Conservation (phyloP, 2,888 invertebrate species). For the Agonopterix alstromeriana region DNA sequence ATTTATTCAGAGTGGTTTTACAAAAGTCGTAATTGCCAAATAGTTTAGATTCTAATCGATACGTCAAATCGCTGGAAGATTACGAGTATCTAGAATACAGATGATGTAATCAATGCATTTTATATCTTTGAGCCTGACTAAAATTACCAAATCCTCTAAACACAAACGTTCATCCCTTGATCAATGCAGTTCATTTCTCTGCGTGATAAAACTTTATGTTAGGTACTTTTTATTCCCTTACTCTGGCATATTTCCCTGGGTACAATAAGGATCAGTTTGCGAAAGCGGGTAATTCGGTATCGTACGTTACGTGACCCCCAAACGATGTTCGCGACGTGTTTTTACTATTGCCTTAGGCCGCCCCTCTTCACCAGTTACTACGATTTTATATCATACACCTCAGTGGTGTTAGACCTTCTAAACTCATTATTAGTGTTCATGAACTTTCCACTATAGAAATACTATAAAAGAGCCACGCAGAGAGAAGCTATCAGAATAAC, state of each 20-base stretch:
- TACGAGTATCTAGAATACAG: no score
- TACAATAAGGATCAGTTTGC: conserved; percentile 58
- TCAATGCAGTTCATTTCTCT: conserved; percentile 7
- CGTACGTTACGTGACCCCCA: conserved; percentile 61
- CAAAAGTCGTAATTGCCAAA: no score
- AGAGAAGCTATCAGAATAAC: no score
- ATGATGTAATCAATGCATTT: no score
- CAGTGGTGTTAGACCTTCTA: not conserved
- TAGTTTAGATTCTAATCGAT: no score
- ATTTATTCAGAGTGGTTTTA: no score
- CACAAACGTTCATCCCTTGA: conserved; percentile 1
- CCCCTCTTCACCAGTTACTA: conserved; percentile 49
- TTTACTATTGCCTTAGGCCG: conserved; percentile 53
- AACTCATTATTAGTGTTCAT: no score
- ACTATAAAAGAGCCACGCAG: no score
- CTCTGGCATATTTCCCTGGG: conserved; percentile 51
- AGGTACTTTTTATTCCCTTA: conserved; percentile 35
- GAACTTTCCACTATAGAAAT: no score
- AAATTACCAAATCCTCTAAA: not conserved
- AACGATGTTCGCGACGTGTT: conserved; percentile 62
- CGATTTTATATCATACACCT: conserved; percentile 46
- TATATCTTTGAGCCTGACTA: no score
- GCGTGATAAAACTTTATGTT: conserved; percentile 42
- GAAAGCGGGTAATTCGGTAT: conserved; percentile 57
- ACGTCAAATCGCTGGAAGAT: no score